Percentiles rank a stretch among this genome's conserved stretches.
phyloP scores from a whole-genome alignment of 2,113 vertebrate species.

The Raja brachyura region DNA sequence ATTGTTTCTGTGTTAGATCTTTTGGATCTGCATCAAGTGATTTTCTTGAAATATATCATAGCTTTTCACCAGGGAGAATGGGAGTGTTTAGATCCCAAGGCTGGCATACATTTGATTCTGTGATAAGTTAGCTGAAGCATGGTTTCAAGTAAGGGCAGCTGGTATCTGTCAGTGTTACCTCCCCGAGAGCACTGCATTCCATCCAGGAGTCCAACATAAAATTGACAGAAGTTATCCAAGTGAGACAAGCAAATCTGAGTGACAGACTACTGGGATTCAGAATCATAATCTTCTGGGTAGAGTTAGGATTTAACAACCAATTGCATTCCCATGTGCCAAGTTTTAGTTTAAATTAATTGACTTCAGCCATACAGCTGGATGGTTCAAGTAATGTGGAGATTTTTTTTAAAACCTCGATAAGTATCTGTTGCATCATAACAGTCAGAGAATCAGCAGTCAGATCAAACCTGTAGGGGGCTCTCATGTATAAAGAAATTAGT shows the following conservation, averaged over 20 bases:
- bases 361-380: not conserved
- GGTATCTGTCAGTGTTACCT: not conserved
- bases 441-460: not conserved
- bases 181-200: not conserved
- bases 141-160: not conserved
- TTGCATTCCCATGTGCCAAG: not conserved
- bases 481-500: constrained; percentile 31
- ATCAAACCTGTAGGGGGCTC: constrained; percentile 37
- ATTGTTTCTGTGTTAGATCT: not conserved
- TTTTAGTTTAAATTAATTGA: constrained; percentile 21
- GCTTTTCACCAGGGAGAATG: not conserved
- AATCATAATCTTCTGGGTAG: constrained; percentile 6
- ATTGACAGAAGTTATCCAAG: constrained; percentile 26
- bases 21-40: not conserved
- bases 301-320: not conserved
- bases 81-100: not conserved
- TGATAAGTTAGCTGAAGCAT: not conserved
- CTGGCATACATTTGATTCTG: not conserved
- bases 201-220: not conserved
- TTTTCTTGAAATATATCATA: not conserved
- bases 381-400: not conserved
- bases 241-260: constrained; percentile 28
- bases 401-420: not conserved
- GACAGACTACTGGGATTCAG: not conserved
- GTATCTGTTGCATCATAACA: not conserved